Evolutionary conservation across 2,797 vertebrate genomes (phyloP).

Genomic region (Oreochromis mossambicus): DNA sequence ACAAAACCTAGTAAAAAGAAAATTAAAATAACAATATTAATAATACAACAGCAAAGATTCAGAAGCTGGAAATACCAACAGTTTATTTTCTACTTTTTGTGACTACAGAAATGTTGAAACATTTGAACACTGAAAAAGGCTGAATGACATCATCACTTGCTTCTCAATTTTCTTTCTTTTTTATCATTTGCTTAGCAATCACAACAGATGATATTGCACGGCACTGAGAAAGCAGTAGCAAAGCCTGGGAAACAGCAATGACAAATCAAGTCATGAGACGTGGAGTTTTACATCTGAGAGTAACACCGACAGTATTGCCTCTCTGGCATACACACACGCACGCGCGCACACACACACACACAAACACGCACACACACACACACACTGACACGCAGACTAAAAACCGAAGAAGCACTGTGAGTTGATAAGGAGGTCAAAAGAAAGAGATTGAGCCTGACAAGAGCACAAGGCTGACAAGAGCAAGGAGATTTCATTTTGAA

Average conservation of each 20-base stretch:
- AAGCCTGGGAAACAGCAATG: conserved; percentile 77
- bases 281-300: conserved; percentile 84
- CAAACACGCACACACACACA: not conserved
- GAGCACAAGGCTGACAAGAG: conserved; percentile 77
- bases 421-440: conserved; percentile 61
- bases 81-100: conserved; percentile 98
- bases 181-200: conserved; percentile 92
- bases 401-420: conserved; percentile 81
- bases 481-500: conserved; percentile 78
- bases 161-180: conserved; percentile 79
- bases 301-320: conserved; percentile 80
- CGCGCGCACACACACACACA: not conserved
- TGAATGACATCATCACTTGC: conserved; percentile 95
- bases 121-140: conserved; percentile 97
- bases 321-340: conserved; percentile 59
- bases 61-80: conserved; percentile 97
- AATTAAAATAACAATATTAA: conserved; percentile 11
- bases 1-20: not conserved
- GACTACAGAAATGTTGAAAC: conserved; percentile 99
- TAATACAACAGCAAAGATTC: conserved; percentile 77
- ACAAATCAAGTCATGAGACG: conserved; percentile 81
- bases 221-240: conserved; percentile 90
- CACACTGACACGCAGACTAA: conserved; percentile 38
- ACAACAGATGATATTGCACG: conserved; percentile 98
- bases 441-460: conserved; percentile 61